These are phyloP conservation scores for Bucorvus abyssinicus DNA, from an alignment of 2,797 vertebrate species.

Conservation along the genomic window DNA sequence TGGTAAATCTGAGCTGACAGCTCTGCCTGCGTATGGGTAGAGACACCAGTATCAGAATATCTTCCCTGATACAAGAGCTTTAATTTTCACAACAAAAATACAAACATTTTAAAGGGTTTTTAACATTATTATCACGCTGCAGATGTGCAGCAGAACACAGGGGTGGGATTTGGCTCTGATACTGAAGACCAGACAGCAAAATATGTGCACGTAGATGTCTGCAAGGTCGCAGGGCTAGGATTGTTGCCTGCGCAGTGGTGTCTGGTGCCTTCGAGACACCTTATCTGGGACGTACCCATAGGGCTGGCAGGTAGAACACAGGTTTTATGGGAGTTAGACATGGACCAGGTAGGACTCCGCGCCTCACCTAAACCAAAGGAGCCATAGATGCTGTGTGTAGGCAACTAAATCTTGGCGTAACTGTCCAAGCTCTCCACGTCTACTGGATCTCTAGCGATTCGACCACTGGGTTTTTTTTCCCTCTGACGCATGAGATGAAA, in stretches of 20 bases:
- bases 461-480: background rate
- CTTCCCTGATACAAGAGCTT: background rate
- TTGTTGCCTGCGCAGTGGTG: background rate
- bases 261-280: background rate
- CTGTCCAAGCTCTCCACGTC: background rate
- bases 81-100: background rate
- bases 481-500: background rate
- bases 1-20: background rate
- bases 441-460: background rate
- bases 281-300: background rate
- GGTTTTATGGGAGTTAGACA: background rate
- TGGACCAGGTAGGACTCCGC: background rate
- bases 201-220: accelerated
- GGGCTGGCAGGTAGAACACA: background rate
- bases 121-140: accelerated
- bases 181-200: no score
- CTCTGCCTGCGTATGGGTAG: accelerated
- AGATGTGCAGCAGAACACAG: background rate
- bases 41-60: accelerated
- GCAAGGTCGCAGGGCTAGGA: background rate
- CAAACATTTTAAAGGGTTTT: background rate
- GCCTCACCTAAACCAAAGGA: background rate
- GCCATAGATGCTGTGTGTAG: background rate
- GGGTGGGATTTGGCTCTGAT: background rate
- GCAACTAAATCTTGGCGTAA: accelerated